Percentiles rank a stretch among this genome's conserved stretches.
phyloP scores from a whole-genome alignment of 2,888 invertebrate species.

The Neocrepidodera transversa region DNA sequence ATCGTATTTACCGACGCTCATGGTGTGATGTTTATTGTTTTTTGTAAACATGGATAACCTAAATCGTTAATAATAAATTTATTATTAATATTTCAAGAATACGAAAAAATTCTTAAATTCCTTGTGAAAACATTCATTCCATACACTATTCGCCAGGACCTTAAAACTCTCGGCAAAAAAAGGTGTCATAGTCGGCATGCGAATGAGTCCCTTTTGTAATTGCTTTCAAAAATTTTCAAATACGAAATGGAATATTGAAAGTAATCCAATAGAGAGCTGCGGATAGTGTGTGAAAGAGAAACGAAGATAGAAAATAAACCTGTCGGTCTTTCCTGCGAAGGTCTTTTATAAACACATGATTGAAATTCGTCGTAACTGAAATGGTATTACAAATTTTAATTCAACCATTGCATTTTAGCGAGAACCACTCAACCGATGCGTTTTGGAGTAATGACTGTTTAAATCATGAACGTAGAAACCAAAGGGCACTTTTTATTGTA shows the following conservation, averaged over 20 bases:
- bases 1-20: no score
- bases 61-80: no score
- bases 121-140: constrained; percentile 13
- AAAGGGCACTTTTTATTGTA: no score
- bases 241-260: constrained; percentile 37
- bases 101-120: background rate
- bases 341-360: constrained; percentile 43
- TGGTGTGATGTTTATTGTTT: no score
- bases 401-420: constrained; percentile 41
- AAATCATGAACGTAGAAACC: background rate
- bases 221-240: constrained; percentile 43
- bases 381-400: constrained; percentile 40
- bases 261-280: constrained; percentile 35
- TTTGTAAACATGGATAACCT: no score
- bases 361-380: constrained; percentile 44
- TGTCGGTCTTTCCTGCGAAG: constrained; percentile 23
- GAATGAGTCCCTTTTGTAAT: constrained; percentile 42
- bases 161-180: constrained; percentile 24
- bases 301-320: no score
- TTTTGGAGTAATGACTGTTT: constrained; percentile 17
- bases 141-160: constrained; percentile 5
- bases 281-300: no score
- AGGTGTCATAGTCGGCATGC: constrained; percentile 39
- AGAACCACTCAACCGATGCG: constrained; percentile 29
- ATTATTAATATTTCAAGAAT: no score